Conservation (phyloP, 2,888 invertebrate species). For the Drosophila infuscata region DNA sequence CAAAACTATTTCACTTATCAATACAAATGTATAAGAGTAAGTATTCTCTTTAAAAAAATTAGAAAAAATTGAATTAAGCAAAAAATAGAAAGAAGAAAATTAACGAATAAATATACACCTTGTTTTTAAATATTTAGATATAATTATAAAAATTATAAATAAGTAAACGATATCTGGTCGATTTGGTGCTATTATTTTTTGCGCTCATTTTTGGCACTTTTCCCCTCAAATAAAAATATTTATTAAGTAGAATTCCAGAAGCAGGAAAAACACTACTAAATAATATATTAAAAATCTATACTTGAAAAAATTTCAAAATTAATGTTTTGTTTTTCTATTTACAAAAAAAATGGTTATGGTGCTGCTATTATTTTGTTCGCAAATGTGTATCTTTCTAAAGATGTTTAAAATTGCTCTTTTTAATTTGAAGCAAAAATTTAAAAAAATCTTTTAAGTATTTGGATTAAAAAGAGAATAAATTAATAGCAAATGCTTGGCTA, state of each 20-base stretch:
- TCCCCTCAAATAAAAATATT: background rate
- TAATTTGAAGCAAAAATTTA: background rate
- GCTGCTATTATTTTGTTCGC: background rate
- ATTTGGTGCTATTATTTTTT: background rate
- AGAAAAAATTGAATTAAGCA: background rate
- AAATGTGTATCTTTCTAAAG: background rate
- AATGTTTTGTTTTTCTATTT: background rate
- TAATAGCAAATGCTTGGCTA: background rate
- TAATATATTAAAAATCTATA: too few species aligned
- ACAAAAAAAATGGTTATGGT: background rate
- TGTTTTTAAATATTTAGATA: background rate
- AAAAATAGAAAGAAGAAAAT: background rate
- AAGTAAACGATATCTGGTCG: background rate
- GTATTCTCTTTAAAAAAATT: background rate
- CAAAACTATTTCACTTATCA: too few species aligned
- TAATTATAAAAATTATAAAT: background rate
- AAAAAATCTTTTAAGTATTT: background rate
- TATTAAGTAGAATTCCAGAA: background rate
- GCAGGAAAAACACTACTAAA: background rate
- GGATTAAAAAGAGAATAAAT: background rate
- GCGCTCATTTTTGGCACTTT: background rate
- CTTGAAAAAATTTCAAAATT: background rate
- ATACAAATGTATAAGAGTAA: too few species aligned
- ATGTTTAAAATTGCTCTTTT: background rate
- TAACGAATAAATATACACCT: background rate